These are phyloP conservation scores for Drosophila subquinaria DNA, from an alignment of 2,888 invertebrate genomes.

Conservation along the genomic window DNA sequence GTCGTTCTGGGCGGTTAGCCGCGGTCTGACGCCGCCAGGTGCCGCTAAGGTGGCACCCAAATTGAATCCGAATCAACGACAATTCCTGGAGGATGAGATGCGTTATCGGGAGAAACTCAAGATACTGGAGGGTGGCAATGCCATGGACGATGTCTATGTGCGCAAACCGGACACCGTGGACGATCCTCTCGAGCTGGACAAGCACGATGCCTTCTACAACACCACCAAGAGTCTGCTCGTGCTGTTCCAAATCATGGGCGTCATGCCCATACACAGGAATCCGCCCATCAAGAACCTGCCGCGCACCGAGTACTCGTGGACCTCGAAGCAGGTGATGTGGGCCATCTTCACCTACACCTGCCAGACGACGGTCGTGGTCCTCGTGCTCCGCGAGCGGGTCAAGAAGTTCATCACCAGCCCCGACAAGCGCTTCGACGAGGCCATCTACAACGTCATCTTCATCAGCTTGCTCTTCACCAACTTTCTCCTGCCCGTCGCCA, in stretches of 20 bases:
- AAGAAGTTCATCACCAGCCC: constrained; percentile 87
- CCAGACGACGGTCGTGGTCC: constrained; percentile 87
- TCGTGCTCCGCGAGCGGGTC: constrained; percentile 87
- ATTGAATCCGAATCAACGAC: constrained; percentile 85
- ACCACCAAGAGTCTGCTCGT: constrained; percentile 90
- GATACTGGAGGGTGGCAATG: constrained; percentile 62
- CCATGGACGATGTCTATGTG: constrained; percentile 79
- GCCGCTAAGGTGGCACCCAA: constrained; percentile 78
- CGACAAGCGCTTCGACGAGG: constrained; percentile 90
- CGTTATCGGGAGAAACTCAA: constrained; percentile 82
- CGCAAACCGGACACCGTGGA: constrained; percentile 84
- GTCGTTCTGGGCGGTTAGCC: constrained; percentile 83
- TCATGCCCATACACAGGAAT: constrained; percentile 91
- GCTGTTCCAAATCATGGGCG: constrained; percentile 91
- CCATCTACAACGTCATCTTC: constrained; percentile 91
- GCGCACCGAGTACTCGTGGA: constrained; percentile 88
- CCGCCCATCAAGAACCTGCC: constrained; percentile 86
- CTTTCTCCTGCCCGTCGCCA: constrained; percentile 89
- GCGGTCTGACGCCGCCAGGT: constrained; percentile 66
- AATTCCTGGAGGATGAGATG: constrained; percentile 84
- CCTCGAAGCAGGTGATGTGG: constrained; percentile 89
- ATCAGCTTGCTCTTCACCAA: constrained; percentile 90
- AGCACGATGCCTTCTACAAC: constrained; percentile 90
- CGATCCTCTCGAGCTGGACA: constrained; percentile 88
- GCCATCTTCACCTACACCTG: constrained; percentile 88